These are phyloP conservation scores for Scaptodrosophila lebanonensis DNA, from an alignment of 1,140 invertebrate genomes.

Conservation along the genomic window DNA sequence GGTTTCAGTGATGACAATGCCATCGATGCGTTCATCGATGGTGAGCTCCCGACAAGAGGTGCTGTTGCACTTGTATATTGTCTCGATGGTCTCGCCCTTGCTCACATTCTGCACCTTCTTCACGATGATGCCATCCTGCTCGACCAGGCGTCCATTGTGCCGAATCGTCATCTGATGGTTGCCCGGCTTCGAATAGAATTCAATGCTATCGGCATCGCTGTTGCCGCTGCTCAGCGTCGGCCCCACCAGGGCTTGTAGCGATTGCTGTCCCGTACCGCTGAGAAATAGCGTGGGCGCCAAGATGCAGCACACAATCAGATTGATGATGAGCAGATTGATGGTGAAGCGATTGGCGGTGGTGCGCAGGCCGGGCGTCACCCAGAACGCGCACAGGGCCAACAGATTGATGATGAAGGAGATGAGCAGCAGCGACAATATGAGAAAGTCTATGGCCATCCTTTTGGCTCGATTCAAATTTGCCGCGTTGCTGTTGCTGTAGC, in stretches of 20 bases:
- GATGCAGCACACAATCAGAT: constrained; percentile 71
- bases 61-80: constrained; percentile 65
- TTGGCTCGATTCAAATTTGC: constrained; percentile 12
- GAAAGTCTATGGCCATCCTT: constrained; percentile 76
- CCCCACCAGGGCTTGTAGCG: constrained; percentile 12
- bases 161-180: constrained; percentile 66
- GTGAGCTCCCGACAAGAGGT: constrained; percentile 64
- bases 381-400: constrained; percentile 74
- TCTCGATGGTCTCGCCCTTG: constrained; percentile 50
- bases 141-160: constrained; percentile 60
- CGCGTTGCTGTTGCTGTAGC: constrained; percentile 23
- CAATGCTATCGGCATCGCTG: constrained; percentile 44
- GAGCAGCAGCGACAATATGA: constrained; percentile 72
- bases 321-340: constrained; percentile 74
- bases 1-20: constrained; percentile 61
- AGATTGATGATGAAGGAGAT: constrained; percentile 75
- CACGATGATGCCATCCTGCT: constrained; percentile 66
- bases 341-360: constrained; percentile 77
- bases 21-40: constrained; percentile 60
- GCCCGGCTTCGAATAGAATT: constrained; percentile 64
- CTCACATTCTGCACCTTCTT: constrained; percentile 29
- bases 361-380: constrained; percentile 72
- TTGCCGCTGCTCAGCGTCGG: constrained; percentile 6
- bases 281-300: constrained; percentile 69
- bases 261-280: constrained; percentile 26